Evolutionary conservation across 1,140 invertebrate genomes (phyloP).

Genomic region (Eubasilissa regina): DNA sequence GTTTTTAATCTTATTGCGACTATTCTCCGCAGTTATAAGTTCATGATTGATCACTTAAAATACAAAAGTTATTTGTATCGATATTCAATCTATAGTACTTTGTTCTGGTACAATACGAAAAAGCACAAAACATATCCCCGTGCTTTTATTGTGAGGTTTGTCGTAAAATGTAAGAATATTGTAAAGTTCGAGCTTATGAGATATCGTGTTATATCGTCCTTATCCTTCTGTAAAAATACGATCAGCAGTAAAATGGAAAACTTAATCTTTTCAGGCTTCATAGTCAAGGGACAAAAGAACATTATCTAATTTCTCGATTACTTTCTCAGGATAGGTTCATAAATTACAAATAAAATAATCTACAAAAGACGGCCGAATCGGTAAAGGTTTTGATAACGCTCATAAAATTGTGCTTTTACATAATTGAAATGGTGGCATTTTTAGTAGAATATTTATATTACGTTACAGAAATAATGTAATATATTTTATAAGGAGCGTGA

Average conservation of each 20-base stretch:
- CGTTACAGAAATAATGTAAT: too few species aligned
- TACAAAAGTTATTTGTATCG: too few species aligned
- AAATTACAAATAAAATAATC: conserved; percentile 34
- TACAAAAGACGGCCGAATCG: neutral
- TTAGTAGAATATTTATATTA: too few species aligned
- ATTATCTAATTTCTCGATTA: conserved; percentile 25
- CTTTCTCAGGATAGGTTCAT: conserved; percentile 28
- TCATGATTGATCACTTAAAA: too few species aligned
- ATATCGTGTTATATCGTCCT: conserved; percentile 15
- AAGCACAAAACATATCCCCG: too few species aligned
- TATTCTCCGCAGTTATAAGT: too few species aligned
- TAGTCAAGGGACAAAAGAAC: conserved; percentile 34
- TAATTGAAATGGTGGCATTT: neutral
- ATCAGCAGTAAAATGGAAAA: conserved; percentile 41
- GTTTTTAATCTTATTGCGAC: too few species aligned
- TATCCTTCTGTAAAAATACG: conserved; percentile 11
- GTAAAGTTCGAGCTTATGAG: neutral
- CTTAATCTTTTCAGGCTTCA: conserved; percentile 30
- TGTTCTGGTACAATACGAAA: too few species aligned
- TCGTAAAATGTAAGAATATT: too few species aligned
- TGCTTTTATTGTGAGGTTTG: neutral
- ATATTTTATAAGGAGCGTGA: too few species aligned
- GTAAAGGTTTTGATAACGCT: neutral
- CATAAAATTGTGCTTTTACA: conserved; percentile 24
- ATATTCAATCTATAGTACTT: too few species aligned